Percentiles rank a stretch among this genome's conserved stretches.
phyloP scores from a whole-genome alignment of 1,140 invertebrate species.

The Antheraea mylitta region DNA sequence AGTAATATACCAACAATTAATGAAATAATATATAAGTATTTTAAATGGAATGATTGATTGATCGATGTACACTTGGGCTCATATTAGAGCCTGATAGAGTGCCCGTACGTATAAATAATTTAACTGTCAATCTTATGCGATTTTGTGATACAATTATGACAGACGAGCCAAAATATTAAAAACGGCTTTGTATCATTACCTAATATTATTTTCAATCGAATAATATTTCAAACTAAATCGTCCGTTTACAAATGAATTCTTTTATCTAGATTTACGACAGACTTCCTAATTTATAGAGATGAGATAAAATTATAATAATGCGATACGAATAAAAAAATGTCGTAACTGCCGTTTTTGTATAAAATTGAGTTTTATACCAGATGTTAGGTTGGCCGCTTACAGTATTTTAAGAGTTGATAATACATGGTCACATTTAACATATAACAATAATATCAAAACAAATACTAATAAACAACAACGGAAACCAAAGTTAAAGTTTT shows the following conservation, averaged over 20 bases:
- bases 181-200: not conserved
- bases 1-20: not conserved
- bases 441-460: too few relatives aligned
- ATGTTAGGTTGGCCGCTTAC: too few relatives aligned
- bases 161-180: not conserved
- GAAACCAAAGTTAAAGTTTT: too few relatives aligned
- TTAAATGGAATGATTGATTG: not conserved
- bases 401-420: too few relatives aligned
- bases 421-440: too few relatives aligned
- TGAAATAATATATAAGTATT: not conserved
- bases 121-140: not conserved
- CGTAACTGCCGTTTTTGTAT: too few relatives aligned
- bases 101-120: not conserved
- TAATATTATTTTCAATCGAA: not conserved
- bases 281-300: not conserved
- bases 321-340: too few relatives aligned
- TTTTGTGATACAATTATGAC: not conserved
- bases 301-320: not conserved
- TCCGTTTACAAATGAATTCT: not conserved
- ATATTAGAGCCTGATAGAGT: not conserved
- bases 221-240: conserved; percentile 1
- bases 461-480: too few relatives aligned
- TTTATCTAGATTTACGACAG: not conserved
- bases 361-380: too few relatives aligned
- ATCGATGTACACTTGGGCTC: not conserved